phyloP scores from a whole-genome alignment of 2,888 invertebrate species.

The Idaea aversata region DNA sequence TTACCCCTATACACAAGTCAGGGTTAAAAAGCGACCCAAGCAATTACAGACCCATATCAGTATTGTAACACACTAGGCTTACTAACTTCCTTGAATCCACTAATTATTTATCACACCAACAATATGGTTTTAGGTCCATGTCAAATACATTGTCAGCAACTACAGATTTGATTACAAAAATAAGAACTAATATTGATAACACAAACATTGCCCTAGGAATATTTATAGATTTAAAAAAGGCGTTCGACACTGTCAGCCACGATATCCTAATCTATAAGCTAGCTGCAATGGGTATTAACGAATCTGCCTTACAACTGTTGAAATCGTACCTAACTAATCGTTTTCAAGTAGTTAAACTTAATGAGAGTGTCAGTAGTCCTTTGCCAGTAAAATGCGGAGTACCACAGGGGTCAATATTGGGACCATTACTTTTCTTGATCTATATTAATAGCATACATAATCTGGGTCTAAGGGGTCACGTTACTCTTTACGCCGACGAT shows the following conservation, averaged over 20 bases:
- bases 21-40: not conserved
- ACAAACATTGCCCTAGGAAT: not conserved
- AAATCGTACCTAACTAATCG: too few species aligned
- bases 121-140: slow-evolving; percentile 11
- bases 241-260: too few species aligned
- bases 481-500: not conserved
- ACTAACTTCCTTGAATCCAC: slow-evolving; percentile 1
- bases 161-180: not conserved
- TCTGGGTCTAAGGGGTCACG: slow-evolving; percentile 8
- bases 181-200: not conserved
- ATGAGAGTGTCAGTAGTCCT: slow-evolving; percentile 1
- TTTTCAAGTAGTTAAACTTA: too few species aligned
- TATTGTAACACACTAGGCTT: not conserved
- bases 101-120: slow-evolving; percentile 6
- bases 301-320: too few species aligned
- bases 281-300: too few species aligned
- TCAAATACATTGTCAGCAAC: slow-evolving; percentile 3
- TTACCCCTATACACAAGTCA: not conserved
- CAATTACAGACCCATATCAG: not conserved
- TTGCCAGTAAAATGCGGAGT: slow-evolving; percentile 6
- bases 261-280: too few species aligned
- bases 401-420: slow-evolving; percentile 14
- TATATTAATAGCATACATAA: slow-evolving; percentile 8
- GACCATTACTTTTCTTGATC: slow-evolving; percentile 8
- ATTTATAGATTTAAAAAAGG: not conserved